These are phyloP conservation scores for Drosophila lacertosa DNA, from an alignment of 1,140 invertebrate species.

Conservation along the genomic window DNA sequence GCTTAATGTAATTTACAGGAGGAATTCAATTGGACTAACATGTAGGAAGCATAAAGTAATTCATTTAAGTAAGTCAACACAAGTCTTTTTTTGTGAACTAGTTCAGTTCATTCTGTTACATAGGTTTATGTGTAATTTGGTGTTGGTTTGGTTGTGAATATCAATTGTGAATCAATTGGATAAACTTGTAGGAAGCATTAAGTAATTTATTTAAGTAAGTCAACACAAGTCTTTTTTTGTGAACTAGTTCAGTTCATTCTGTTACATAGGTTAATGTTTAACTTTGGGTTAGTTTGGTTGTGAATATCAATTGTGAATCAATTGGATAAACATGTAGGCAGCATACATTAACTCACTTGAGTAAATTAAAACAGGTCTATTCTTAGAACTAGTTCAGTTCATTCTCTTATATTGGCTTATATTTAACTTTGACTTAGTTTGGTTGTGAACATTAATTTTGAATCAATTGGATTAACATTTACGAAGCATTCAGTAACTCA, in stretches of 20 bases:
- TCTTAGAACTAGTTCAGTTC: not conserved
- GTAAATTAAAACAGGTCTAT: not conserved
- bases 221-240: not conserved
- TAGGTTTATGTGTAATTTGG: no score
- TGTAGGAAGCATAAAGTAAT: no score
- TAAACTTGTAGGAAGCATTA: no score
- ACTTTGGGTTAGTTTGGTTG: no score
- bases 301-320: no score
- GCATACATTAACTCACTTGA: not conserved
- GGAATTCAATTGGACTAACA: not conserved
- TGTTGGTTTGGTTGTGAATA: no score
- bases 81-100: not conserved
- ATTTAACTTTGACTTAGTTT: no score
- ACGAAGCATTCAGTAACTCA: no score
- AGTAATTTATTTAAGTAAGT: not conserved
- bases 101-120: not conserved
- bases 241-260: conserved; percentile 1
- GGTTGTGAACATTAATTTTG: no score
- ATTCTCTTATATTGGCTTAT: not conserved
- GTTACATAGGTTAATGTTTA: no score
- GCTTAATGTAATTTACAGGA: not conserved
- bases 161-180: no score
- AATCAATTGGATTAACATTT: not conserved
- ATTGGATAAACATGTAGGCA: not conserved
- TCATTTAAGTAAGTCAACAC: not conserved